phyloP scores from a whole-genome alignment of 2,797 vertebrate species.

The Arremon brunneinucha region DNA sequence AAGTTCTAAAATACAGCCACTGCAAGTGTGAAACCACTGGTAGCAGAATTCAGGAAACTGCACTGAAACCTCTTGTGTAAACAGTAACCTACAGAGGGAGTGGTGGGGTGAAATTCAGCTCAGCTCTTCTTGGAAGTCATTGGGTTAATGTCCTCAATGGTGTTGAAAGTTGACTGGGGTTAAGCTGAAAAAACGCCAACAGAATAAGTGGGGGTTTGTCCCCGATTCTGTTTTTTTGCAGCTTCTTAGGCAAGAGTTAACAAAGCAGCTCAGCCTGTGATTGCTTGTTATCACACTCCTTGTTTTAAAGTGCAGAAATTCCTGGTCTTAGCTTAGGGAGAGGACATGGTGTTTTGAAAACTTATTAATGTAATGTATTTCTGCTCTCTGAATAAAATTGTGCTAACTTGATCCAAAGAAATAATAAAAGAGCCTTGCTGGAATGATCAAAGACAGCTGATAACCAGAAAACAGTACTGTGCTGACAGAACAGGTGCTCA shows the following conservation, averaged over 20 bases:
- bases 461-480: neutral
- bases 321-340: neutral
- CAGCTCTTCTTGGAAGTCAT: neutral
- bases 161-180: neutral
- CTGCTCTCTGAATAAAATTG: neutral
- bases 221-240: neutral
- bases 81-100: neutral
- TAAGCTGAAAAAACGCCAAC: neutral
- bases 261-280: neutral
- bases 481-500: neutral
- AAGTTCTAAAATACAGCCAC: neutral
- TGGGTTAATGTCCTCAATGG: neutral
- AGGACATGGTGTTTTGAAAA: neutral
- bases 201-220: neutral
- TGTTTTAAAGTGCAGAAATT: neutral
- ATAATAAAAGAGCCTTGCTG: neutral
- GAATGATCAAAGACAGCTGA: neutral
- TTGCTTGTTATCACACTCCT: neutral
- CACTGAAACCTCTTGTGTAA: neutral
- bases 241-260: neutral
- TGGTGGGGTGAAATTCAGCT: neutral
- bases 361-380: neutral
- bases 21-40: fast-evolving
- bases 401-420: neutral
- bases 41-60: neutral